Base-by-base conservation (phyloP, 2,888 invertebrate genomes). In the Metacarcinus magister region DNA sequence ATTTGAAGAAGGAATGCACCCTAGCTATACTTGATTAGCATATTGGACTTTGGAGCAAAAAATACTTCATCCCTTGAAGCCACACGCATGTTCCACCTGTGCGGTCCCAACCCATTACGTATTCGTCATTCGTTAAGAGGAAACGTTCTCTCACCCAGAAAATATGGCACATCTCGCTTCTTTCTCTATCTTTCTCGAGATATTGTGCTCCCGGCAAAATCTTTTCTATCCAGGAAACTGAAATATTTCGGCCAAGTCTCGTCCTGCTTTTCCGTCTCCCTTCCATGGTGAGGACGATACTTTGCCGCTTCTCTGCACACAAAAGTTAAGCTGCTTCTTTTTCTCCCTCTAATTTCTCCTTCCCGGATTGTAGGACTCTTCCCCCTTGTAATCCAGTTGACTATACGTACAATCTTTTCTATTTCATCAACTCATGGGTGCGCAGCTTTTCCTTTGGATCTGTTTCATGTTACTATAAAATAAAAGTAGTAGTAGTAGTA, bases 111-210 rank as follows among this genome's bases (percentile, higher is more conserved):
- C 28, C n/a, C 75, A 75, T 28, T 75, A 75, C 8, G 75, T 3
- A 75, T 75, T n/a, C 75, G 75, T 75, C 28, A 28, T 28, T 75
- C 75, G 75, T 75, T 75, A 75, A 75, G n/a, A 75, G 75, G 75
- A 5, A n/a, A 75, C 23, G 75, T 28, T 75, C 75, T 28, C 75
- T 28, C 28, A 75, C 75, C n/a, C 75, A 75, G 8, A 75, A 23
- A 75, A 23, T 23, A 75, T 75, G 75, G 75, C 28, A 75, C 28
- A 19, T 28, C 75, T 28, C 2, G 75, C 28, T 23, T 19, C 60
- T 75, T 75, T 75, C 75, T 75, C 8, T 28, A 75, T 28, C 28
- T 75, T 75, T 75, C 75, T 75, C 75, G n/a, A n/a, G n/a, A n/a
- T 75, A 10, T 75, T 28, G 8, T 75, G 28, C 75, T 75, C 75